A percentile compares a stretch with the other conserved stretches of the same genome.
Evolutionary conservation across 2,113 vertebrate species (phyloP).

Genomic region (Monarcha castaneiventris): DNA sequence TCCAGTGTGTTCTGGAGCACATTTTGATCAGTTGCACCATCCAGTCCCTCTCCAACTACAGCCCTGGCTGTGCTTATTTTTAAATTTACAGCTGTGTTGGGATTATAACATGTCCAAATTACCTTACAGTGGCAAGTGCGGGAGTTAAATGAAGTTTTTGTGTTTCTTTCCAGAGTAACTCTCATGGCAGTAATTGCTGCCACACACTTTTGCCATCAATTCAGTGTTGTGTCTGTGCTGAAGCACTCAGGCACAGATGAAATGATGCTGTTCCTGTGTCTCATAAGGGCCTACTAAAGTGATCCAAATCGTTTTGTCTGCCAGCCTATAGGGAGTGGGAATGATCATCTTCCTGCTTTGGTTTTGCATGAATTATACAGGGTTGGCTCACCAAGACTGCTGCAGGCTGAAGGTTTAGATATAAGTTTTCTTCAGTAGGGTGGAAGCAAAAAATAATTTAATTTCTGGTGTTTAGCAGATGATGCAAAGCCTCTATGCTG

Average conservation of each 20-base stretch:
- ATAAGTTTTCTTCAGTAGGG: background rate
- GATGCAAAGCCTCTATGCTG: background rate
- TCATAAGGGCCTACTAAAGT: background rate
- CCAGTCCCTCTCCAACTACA: background rate
- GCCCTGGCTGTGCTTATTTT: background rate
- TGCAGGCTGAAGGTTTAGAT: background rate
- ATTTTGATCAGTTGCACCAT: background rate
- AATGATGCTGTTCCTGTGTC: background rate
- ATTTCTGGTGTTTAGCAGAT: background rate
- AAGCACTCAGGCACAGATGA: background rate
- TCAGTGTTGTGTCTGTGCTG: background rate
- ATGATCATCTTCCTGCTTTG: background rate
- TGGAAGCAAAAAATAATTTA: background rate
- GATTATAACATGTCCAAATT: slow-evolving; percentile 18
- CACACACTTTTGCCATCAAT: slow-evolving; percentile 7
- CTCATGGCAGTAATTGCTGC: background rate
- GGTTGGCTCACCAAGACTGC: background rate
- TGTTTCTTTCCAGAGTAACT: background rate
- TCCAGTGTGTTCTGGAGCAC: background rate
- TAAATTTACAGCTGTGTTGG: slow-evolving; percentile 2
- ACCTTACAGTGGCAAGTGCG: background rate
- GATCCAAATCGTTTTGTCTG: background rate
- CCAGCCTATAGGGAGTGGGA: background rate
- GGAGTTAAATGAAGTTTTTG: slow-evolving; percentile 22
- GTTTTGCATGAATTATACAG: background rate